Conservation (phyloP, 2,113 vertebrate genomes). For the Myanophis thanlyinensis region DNA sequence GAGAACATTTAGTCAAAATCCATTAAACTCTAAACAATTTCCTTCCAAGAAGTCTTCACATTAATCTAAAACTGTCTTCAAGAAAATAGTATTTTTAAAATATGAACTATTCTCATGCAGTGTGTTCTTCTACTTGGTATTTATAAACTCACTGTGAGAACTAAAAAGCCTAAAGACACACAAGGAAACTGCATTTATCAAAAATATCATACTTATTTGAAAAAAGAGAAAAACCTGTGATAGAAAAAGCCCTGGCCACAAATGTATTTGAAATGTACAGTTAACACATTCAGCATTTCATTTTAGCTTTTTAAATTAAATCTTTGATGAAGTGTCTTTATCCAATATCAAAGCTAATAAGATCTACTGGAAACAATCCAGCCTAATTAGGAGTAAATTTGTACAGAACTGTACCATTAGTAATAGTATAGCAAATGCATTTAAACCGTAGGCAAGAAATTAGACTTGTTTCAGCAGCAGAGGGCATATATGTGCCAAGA, state of each 20-base stretch:
- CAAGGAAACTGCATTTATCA: not conserved
- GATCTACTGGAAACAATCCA: not conserved
- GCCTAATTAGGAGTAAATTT: not conserved
- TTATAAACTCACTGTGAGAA: fast-evolving
- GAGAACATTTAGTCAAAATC: not conserved
- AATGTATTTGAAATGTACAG: not conserved
- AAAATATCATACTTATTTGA: not conserved
- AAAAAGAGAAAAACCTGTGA: not conserved
- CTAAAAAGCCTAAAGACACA: fast-evolving
- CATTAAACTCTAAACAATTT: not conserved
- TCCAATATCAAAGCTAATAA: not conserved
- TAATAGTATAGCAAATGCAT: not conserved
- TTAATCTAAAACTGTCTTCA: not conserved
- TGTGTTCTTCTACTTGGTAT: not conserved
- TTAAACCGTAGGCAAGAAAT: not conserved
- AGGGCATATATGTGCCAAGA: slow-evolving; percentile 55
- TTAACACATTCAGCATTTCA: not conserved
- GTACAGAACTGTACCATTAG: not conserved
- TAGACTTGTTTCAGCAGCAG: slow-evolving; percentile 58
- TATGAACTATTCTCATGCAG: not conserved
- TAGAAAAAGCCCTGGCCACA: not conserved
- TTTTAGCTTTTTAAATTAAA: not conserved
- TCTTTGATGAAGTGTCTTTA: not conserved
- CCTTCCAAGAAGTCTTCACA: not conserved
- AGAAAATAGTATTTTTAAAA: not conserved